A percentile compares a stretch with the other conserved stretches of the same genome.
Conservation (phyloP, 2,113 vertebrate genomes). For the zebrafish (Danio rerio) region DNA sequence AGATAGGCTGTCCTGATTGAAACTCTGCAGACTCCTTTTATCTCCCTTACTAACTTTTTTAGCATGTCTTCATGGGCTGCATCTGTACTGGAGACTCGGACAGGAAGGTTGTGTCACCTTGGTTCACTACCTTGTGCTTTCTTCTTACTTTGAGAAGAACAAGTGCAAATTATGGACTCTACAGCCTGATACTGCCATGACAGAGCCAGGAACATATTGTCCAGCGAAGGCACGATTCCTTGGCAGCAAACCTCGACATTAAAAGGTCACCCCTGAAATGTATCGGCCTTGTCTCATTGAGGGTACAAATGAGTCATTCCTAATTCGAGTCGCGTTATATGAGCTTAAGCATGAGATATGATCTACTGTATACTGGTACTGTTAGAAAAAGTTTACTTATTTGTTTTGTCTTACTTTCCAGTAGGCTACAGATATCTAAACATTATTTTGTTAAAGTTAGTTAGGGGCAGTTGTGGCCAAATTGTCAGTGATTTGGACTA, state of each 20-base stretch:
- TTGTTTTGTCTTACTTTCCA: too few species aligned
- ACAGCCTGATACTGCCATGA: slow-evolving; percentile 30
- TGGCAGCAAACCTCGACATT: slow-evolving; percentile 16
- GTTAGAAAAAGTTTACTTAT: too few species aligned
- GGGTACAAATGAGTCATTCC: not conserved
- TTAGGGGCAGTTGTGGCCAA: too few species aligned
- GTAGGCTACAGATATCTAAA: too few species aligned
- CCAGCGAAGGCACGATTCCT: slow-evolving; percentile 72
- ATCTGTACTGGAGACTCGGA: slow-evolving; percentile 66
- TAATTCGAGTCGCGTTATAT: slow-evolving; percentile 27
- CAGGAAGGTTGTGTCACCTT: slow-evolving; percentile 72
- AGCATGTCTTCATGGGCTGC: slow-evolving; percentile 62
- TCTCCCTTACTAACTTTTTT: slow-evolving; percentile 53
- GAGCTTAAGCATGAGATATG: slow-evolving; percentile 60
- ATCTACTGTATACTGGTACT: slow-evolving; percentile 1
- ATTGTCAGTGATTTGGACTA: too few species aligned
- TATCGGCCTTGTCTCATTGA: not conserved
- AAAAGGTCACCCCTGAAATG: slow-evolving; percentile 14
- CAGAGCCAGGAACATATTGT: slow-evolving; percentile 33
- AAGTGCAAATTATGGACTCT: slow-evolving; percentile 21
- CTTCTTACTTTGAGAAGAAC: slow-evolving; percentile 65
- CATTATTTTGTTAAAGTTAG: too few species aligned
- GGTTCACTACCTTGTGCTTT: slow-evolving; percentile 77
- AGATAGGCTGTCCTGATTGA: slow-evolving; percentile 70
- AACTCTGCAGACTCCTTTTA: slow-evolving; percentile 16